Conservation (phyloP, 2,888 invertebrate species). For the Drosophila borborema region DNA sequence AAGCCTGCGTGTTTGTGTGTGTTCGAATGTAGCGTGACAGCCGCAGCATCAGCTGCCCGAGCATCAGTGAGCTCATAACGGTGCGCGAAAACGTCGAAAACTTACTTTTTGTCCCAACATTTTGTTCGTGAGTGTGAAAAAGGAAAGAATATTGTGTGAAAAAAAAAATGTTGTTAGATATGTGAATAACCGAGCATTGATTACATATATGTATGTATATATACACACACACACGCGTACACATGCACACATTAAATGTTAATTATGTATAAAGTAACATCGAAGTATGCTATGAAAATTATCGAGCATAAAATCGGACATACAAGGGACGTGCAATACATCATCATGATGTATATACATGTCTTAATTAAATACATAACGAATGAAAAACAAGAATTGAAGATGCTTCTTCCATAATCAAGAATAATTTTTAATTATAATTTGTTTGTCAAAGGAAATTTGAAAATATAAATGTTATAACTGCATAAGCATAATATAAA, state of each 20-base stretch:
- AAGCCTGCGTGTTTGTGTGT: neutral
- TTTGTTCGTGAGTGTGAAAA: slow-evolving; percentile 42
- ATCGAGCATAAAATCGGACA: neutral
- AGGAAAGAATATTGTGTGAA: slow-evolving; percentile 27
- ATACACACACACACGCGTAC: neutral
- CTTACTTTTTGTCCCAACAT: slow-evolving; percentile 27
- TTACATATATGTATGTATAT: slow-evolving; percentile 15
- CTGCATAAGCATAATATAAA: slow-evolving; percentile 8
- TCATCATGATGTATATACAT: neutral
- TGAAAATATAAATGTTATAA: neutral
- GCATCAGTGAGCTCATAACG: slow-evolving; percentile 63
- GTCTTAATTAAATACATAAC: neutral
- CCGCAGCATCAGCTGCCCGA: slow-evolving; percentile 62
- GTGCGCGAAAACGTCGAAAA: slow-evolving; percentile 54
- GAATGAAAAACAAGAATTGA: neutral
- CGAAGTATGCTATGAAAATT: slow-evolving; percentile 20
- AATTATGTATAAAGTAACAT: slow-evolving; percentile 24
- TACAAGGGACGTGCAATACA: neutral
- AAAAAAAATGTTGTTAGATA: slow-evolving; percentile 32
- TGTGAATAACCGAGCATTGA: slow-evolving; percentile 9
- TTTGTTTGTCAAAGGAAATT: neutral
- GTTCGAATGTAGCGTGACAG: slow-evolving; percentile 52
- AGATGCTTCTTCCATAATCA: neutral
- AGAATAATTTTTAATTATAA: neutral
- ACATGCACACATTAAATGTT: neutral